Base-by-base conservation (phyloP, 2,797 vertebrate genomes). In the Sebastes kiyomatsui region DNA sequence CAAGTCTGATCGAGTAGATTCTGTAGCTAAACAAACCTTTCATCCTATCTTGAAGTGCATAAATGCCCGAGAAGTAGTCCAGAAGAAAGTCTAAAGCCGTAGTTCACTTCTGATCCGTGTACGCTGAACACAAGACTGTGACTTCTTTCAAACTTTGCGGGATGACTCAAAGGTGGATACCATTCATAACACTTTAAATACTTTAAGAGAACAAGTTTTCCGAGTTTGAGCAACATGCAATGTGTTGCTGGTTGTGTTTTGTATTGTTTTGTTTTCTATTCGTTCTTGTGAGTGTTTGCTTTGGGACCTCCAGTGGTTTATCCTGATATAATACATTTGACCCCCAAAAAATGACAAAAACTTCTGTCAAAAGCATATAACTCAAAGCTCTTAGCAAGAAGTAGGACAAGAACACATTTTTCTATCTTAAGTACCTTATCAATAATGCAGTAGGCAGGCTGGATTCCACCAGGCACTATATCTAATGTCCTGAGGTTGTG, bases 381-480 rank as follows among this genome's bases (percentile, higher is more conserved):
- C 27, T 18, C 14, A 20, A 28, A 75, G 67, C 52, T 74, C 22
- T 58, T 18, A 38, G 49, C 42, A 25, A 77, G 22, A 87, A 67
- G 60, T 66, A 73, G 18, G 49, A 64, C 33, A 3, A 66, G 33
- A 67, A 59, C 2, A 65, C 23, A 61, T 68, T 81, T 81, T 81
- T 77, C 61, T 52, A 58, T 81, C 67, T 79, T 22, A 59, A 66
- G 67, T 79, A 18, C 49, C 64, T 62, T 18, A 88, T 88, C 54
- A 82, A 81, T 88, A 80, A 85, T 90, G 79, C 77, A 88, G 30
- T 2, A 20, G 38, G 30, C 25, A 23, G 38, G 33, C 75, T 73
- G 64, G 75, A 64, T 79, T 59, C 59, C 58, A 56, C 38, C 5
- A 20, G 66, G 59, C 76, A 22, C 58, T 70, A 8, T 55, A 71